Evolutionary conservation across 92 coral and sea anemone genomes (phyloP).

Genomic region (Porites divaricata): DNA sequence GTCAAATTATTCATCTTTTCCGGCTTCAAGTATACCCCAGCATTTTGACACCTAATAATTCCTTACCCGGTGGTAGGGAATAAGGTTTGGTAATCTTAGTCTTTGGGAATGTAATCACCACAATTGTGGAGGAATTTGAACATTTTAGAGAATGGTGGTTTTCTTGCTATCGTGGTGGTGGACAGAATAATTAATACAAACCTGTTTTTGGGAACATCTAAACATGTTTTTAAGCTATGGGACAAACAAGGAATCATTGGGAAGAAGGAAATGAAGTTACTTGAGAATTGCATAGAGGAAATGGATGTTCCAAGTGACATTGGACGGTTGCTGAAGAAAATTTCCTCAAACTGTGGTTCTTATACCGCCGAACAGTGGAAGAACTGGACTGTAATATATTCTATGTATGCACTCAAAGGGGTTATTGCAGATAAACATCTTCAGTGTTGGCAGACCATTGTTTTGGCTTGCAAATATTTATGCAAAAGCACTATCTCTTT

Average conservation of each 20-base stretch:
- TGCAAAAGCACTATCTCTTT: conserved; percentile 28
- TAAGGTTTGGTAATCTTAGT: too few species aligned
- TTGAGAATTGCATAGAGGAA: conserved; percentile 40
- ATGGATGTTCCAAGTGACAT: conserved; percentile 64
- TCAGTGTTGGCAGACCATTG: conserved; percentile 65
- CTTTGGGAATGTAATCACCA: too few species aligned
- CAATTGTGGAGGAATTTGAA: too few species aligned
- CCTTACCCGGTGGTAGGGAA: too few species aligned
- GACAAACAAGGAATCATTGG: conserved; percentile 33
- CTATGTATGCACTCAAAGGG: conserved; percentile 60
- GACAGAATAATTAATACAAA: conserved; percentile 5
- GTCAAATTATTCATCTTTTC: too few species aligned
- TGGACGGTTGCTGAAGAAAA: conserved; percentile 62
- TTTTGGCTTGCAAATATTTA: conserved; percentile 59
- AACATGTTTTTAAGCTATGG: conserved; percentile 61
- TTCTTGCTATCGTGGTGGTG: too few species aligned
- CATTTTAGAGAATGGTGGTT: too few species aligned
- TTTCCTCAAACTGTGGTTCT: conserved; percentile 56
- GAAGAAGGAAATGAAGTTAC: conserved; percentile 34
- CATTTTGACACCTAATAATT: too few species aligned
- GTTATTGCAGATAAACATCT: conserved; percentile 51
- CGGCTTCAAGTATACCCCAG: too few species aligned
- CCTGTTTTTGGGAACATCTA: conserved; percentile 63
- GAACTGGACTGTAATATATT: conserved; percentile 73
- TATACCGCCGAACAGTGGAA: conserved; percentile 75